These are phyloP conservation scores for Morone chrysops DNA, from an alignment of 2,113 vertebrate genomes.

Conservation along the genomic window DNA sequence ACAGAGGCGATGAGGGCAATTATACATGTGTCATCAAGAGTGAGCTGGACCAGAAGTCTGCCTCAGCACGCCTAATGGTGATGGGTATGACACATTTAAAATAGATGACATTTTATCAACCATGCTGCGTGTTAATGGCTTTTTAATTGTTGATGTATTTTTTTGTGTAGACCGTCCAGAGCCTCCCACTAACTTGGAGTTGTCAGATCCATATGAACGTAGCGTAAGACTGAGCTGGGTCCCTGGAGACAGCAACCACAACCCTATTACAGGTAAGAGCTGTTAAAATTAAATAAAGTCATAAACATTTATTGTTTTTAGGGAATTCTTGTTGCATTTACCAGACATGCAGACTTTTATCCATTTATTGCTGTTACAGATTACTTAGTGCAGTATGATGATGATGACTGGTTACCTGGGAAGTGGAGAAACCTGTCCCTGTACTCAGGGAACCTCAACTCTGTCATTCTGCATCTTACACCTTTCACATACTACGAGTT, in stretches of 20 bases:
- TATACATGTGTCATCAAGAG: constrained; percentile 94
- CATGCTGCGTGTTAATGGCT: background rate
- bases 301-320: background rate
- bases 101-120: background rate
- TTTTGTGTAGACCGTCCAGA: constrained; percentile 88
- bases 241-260: constrained; percentile 93
- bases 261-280: constrained; percentile 91
- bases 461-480: constrained; percentile 88
- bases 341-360: background rate
- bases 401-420: constrained; percentile 90
- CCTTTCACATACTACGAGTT: constrained; percentile 96
- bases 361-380: constrained; percentile 76
- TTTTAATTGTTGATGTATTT: background rate
- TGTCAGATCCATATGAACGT: constrained; percentile 92
- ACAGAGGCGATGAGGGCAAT: constrained; percentile 91
- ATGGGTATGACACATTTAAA: constrained; percentile 85
- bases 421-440: constrained; percentile 93
- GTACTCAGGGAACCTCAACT: constrained; percentile 91
- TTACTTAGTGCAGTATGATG: constrained; percentile 93
- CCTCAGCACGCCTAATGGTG: constrained; percentile 92
- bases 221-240: constrained; percentile 92
- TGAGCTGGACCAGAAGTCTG: constrained; percentile 92
- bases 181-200: constrained; percentile 89
- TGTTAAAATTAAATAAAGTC: background rate
- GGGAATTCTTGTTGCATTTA: background rate